These are phyloP conservation scores for Cataglyphis cursor DNA, from an alignment of 2,888 invertebrate genomes.

Conservation along the genomic window DNA sequence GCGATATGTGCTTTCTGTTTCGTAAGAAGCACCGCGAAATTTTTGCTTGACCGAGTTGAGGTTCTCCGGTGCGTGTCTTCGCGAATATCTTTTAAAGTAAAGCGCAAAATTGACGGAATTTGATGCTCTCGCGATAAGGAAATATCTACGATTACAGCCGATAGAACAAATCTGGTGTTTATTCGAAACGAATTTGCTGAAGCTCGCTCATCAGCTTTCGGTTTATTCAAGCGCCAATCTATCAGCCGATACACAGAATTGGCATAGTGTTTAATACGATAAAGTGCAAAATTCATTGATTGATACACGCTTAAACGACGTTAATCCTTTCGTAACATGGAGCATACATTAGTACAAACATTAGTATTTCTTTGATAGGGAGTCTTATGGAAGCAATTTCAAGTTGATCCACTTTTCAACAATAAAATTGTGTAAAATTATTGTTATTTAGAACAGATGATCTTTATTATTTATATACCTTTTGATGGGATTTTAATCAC, in stretches of 20 bases:
- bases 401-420: not conserved
- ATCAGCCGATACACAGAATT: slow-evolving; percentile 14
- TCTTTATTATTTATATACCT: no score
- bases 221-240: not conserved
- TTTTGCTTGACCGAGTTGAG: not conserved
- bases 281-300: not conserved
- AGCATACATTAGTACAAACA: not conserved
- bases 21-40: slow-evolving; percentile 7
- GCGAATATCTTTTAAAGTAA: not conserved
- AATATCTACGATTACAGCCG: not conserved
- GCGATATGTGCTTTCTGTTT: not conserved
- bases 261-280: slow-evolving; percentile 12
- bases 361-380: not conserved
- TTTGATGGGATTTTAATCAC: no score
- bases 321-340: not conserved
- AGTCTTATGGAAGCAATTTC: not conserved
- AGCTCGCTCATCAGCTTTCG: not conserved
- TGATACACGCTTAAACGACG: not conserved
- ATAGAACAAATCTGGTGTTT: not conserved
- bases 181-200: not conserved
- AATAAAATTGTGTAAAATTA: slow-evolving; percentile 9
- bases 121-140: not conserved
- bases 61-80: not conserved
- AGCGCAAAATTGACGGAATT: slow-evolving; percentile 7
- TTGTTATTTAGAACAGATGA: no score